Percentiles rank a stretch among this genome's conserved stretches.
Evolutionary conservation across 2,797 vertebrate species (phyloP).

Genomic region (Etheostoma nigrum): DNA sequence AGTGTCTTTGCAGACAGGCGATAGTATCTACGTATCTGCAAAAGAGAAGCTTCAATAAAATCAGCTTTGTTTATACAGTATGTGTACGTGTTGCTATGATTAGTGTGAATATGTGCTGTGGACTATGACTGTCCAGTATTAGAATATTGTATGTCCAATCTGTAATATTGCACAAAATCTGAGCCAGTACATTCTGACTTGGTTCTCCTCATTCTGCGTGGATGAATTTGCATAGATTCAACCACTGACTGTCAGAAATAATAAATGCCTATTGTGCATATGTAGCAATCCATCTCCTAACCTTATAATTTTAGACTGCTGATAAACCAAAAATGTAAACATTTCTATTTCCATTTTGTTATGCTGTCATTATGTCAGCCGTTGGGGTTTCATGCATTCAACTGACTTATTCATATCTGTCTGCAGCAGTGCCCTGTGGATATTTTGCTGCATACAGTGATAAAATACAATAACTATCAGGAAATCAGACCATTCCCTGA

Average conservation of each 20-base stretch:
- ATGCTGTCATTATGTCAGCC: slow-evolving; percentile 20
- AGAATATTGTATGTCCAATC: slow-evolving; percentile 16
- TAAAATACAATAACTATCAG: slow-evolving; percentile 19
- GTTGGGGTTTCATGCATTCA: slow-evolving; percentile 28
- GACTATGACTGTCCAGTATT: slow-evolving; percentile 12
- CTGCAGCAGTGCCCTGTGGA: slow-evolving; percentile 10
- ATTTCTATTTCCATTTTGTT: slow-evolving; percentile 25
- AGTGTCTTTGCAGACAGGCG: slow-evolving; percentile 24
- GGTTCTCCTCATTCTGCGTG: slow-evolving; percentile 18
- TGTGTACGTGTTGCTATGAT: neutral
- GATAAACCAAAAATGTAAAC: slow-evolving; percentile 41
- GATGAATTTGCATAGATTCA: slow-evolving; percentile 34
- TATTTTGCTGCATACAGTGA: slow-evolving; percentile 18
- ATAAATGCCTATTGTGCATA: slow-evolving; percentile 15
- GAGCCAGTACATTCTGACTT: slow-evolving; percentile 6
- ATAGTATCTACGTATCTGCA: neutral
- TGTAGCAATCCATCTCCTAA: slow-evolving; percentile 24
- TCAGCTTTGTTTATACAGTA: slow-evolving; percentile 1
- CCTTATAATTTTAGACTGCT: slow-evolving; percentile 32
- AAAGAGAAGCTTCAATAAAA: slow-evolving; percentile 2
- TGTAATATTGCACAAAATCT: slow-evolving; percentile 16
- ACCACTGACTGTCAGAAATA: slow-evolving; percentile 15
- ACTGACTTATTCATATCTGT: slow-evolving; percentile 26
- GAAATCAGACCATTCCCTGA: slow-evolving; percentile 8
- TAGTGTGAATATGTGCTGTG: slow-evolving; percentile 3